These are phyloP conservation scores for Drosophila demipolita DNA, from an alignment of 2,888 invertebrate genomes.

Conservation along the genomic window DNA sequence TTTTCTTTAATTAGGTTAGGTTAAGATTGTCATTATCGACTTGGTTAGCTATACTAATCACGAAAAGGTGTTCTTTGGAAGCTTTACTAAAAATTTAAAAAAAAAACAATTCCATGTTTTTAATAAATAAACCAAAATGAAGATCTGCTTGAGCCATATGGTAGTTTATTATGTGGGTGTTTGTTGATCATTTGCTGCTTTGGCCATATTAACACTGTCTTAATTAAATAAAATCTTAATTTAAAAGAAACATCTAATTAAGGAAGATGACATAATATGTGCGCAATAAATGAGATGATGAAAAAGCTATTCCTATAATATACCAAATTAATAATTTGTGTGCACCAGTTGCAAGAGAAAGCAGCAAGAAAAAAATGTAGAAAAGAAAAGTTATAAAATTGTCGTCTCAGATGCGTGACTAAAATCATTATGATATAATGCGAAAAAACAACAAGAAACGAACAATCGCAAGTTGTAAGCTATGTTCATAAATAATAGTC, in stretches of 20 bases:
- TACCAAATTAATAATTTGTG: constrained; percentile 9
- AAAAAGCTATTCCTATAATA: constrained; percentile 2
- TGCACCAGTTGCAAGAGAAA: constrained; percentile 24
- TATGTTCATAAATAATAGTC: constrained; percentile 45
- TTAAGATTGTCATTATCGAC: neutral
- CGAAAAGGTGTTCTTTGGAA: neutral
- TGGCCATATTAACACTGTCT: constrained; percentile 27
- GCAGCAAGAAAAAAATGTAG: neutral
- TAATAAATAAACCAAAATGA: constrained; percentile 2
- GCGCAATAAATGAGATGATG: constrained; percentile 15
- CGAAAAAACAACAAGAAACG: constrained; percentile 12
- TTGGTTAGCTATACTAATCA: neutral
- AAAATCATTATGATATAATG: constrained; percentile 65
- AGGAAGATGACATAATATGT: constrained; percentile 64
- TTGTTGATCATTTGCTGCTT: constrained; percentile 4
- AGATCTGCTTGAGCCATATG: constrained; percentile 33
- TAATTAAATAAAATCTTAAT: constrained; percentile 33
- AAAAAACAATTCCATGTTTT: neutral
- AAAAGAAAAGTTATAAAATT: constrained; percentile 40
- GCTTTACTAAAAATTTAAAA: neutral
- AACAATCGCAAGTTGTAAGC: constrained; percentile 27
- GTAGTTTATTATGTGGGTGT: constrained; percentile 40
- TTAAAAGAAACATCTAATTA: constrained; percentile 40
- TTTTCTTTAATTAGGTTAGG: too few species aligned
- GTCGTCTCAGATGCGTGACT: constrained; percentile 64